Evolutionary conservation across 2,797 vertebrate genomes (phyloP).

Genomic region (Margarornis squamiger): DNA sequence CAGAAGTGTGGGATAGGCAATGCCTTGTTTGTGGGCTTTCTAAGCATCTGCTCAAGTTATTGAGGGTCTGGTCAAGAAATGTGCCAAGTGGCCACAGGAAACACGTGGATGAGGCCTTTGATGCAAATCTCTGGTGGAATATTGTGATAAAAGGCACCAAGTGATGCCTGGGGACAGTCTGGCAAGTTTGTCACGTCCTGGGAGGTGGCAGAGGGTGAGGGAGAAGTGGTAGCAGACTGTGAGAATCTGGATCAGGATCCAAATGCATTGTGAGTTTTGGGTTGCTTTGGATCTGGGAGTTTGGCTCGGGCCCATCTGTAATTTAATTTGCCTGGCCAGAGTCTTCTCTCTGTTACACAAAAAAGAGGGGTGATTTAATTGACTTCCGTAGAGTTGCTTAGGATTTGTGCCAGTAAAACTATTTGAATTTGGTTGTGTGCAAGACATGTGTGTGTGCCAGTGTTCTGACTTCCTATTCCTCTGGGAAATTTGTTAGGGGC

Average conservation of each 20-base stretch:
- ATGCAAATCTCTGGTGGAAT: background rate
- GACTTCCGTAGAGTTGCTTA: background rate
- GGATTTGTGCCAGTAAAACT: background rate
- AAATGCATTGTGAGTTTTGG: background rate
- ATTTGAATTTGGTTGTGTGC: background rate
- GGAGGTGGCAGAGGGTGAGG: background rate
- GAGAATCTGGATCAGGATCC: conserved; percentile 27
- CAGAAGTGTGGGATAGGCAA: background rate
- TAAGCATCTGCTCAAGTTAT: background rate
- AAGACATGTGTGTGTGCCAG: background rate
- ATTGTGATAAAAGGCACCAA: background rate
- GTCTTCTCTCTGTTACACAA: background rate
- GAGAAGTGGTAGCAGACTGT: background rate
- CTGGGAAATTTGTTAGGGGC: background rate
- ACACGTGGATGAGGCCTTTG: background rate
- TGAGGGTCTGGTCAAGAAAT: background rate
- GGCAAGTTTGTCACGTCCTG: background rate
- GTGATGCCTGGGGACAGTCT: background rate
- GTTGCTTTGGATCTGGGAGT: background rate
- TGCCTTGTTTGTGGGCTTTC: background rate
- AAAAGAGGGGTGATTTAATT: conserved; percentile 20
- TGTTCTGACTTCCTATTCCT: background rate
- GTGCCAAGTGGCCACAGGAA: background rate
- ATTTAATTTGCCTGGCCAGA: conserved; percentile 45
- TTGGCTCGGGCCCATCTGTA: conserved; percentile 44